Base-by-base conservation (phyloP, 2,888 invertebrate species). In the Artemia sinica region DNA sequence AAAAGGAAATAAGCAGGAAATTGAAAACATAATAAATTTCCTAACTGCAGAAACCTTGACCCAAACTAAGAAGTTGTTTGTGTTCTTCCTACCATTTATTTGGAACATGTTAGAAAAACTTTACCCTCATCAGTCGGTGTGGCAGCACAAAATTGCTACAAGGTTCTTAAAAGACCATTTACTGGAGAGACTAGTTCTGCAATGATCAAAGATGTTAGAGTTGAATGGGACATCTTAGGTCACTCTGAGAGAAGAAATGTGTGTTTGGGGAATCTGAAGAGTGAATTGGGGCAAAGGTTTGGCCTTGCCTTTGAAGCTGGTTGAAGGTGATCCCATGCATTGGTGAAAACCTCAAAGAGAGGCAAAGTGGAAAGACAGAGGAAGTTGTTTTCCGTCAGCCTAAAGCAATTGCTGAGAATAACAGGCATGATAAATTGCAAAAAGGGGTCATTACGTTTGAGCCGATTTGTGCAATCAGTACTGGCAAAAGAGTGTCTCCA, bases 391-490 rank as follows among this genome's bases (percentile, higher is more conserved):
- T 18, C 1, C 18, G 18, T 18, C 18, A 18, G 18, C 18, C 1
- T 1, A 18, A 18, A 18, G 1, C 18, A 1, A 85, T 95, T 71
- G 82, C 88, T 12, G 83, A 86, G 74, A 86, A 85, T 76, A 84
- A 90, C 72, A 84, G 81, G 74, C 81, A 82, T 74, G 83, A 83
- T 82, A 78, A 81, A 71, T 88, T 91, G 91, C 83, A 82, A 69
- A 88, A 89, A 74, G 91, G 97, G 49, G 97, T 99, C 7, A 80
- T 99, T 69, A 98, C 98, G 13, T 99, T 98, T 77, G 98, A 99
- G 78, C 98, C 98, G 18, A 97, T 98, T 0, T 99, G 98, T 98
- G 98, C 98, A 67, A 99, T 99, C 77, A 98, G 98, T 69, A 99
- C 98, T 8, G 98, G 97, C 71, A 94, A 93, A 81, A 95, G 94